phyloP scores from a whole-genome alignment of 2,113 vertebrate genomes.

The Thermophis baileyi region DNA sequence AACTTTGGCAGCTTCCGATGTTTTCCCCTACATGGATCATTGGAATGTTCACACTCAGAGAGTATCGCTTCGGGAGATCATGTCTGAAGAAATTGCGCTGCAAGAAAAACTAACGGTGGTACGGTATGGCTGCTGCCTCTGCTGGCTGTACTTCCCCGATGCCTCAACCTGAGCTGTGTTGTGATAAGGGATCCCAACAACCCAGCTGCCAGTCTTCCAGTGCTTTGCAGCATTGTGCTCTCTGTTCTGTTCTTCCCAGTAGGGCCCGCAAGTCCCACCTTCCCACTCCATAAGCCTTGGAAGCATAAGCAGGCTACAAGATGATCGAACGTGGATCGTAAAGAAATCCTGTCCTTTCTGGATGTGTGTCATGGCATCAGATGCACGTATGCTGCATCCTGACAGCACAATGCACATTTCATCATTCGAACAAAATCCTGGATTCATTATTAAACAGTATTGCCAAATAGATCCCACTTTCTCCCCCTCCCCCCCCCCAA shows the following conservation, averaged over 20 bases:
- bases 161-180: background rate
- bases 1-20: constrained; percentile 56
- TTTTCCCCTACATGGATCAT: constrained; percentile 82
- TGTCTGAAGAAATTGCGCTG: constrained; percentile 89
- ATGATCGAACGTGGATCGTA: background rate
- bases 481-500: no score
- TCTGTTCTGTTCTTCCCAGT: background rate
- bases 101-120: constrained; percentile 85
- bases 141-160: rapidly evolving
- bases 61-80: constrained; percentile 90
- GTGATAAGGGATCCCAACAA: no score
- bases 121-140: constrained; percentile 35
- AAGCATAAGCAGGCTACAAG: background rate
- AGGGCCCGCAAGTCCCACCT: background rate
- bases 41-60: constrained; percentile 82
- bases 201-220: background rate
- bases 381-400: background rate
- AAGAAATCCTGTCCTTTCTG: background rate
- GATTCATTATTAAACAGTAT: background rate
- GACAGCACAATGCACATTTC: background rate
- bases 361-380: background rate
- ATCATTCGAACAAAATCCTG: background rate
- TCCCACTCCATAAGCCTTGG: background rate
- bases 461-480: background rate
- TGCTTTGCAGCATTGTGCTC: background rate